These are phyloP conservation scores for Melanotaenia nigrans DNA, from an alignment of 2,797 vertebrate species.

Conservation along the genomic window DNA sequence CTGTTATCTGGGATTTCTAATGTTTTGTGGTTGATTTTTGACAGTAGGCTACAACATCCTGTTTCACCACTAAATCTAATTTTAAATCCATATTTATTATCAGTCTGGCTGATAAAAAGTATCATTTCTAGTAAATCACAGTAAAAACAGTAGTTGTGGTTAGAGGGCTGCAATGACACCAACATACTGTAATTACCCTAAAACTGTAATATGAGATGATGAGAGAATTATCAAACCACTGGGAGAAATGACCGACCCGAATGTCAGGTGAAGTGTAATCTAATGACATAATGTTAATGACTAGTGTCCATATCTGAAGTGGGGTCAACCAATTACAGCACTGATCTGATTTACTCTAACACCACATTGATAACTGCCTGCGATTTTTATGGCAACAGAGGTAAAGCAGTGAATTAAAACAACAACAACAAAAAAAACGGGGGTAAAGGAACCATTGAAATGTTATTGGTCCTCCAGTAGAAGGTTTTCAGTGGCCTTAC, in stretches of 20 bases:
- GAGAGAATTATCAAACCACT: conserved; percentile 7
- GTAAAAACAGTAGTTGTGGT: conserved; percentile 26
- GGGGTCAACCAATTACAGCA: conserved; percentile 60
- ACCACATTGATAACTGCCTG: conserved; percentile 44
- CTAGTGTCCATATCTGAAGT: conserved; percentile 33
- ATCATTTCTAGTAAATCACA: conserved; percentile 23
- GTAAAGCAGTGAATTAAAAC: conserved; percentile 18
- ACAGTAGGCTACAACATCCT: background rate
- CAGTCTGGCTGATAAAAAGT: conserved; percentile 18
- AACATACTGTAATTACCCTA: background rate
- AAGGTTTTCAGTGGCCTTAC: conserved; percentile 68
- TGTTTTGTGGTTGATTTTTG: background rate
- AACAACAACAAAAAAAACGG: background rate
- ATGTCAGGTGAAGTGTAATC: conserved; percentile 36
- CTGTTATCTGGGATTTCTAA: background rate
- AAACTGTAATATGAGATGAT: conserved; percentile 5
- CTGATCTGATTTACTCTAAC: conserved; percentile 47
- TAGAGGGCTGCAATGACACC: background rate
- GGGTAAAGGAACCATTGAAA: conserved; percentile 65
- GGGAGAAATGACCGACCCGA: background rate
- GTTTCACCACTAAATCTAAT: background rate
- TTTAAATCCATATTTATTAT: background rate
- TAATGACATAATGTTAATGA: conserved; percentile 52
- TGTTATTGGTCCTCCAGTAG: conserved; percentile 70
- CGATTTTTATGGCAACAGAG: conserved; percentile 61